A percentile compares a stretch with the other conserved stretches of the same genome.
Conservation (phyloP, 2,797 vertebrate genomes). For the Lepus townsendii region DNA sequence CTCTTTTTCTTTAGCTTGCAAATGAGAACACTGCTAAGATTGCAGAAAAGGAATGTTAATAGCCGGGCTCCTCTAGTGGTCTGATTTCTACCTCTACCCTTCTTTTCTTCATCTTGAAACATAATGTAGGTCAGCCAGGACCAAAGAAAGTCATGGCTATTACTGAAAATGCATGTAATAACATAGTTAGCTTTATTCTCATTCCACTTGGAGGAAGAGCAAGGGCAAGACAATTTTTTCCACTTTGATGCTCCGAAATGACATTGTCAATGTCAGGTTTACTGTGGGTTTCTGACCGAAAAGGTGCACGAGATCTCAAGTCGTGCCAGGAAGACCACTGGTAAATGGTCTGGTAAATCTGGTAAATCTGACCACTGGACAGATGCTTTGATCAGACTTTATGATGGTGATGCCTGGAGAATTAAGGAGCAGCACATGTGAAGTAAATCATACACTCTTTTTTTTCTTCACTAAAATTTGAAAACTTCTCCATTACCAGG, state of each 20-base stretch:
- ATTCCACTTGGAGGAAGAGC: background rate
- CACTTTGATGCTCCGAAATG: background rate
- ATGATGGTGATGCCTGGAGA: background rate
- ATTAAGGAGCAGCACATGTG: background rate
- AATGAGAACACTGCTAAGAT: constrained; percentile 54
- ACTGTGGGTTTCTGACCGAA: background rate
- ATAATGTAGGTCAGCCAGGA: constrained; percentile 62
- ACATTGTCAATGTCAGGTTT: background rate
- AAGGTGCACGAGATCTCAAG: background rate
- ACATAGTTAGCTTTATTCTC: constrained; percentile 37
- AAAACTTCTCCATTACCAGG: background rate
- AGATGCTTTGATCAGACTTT: background rate
- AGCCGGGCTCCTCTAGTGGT: background rate
- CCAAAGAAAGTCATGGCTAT: background rate
- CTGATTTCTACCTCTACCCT: constrained; percentile 5
- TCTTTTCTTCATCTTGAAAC: background rate
- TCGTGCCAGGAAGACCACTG: background rate
- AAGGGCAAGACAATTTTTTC: constrained; percentile 37
- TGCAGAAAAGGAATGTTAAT: constrained; percentile 63
- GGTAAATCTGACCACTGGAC: background rate
- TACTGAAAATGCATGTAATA: background rate
- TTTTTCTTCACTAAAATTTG: background rate
- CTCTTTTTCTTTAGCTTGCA: constrained; percentile 44
- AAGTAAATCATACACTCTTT: background rate
- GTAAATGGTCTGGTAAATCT: background rate